Evolutionary conservation across 2,797 vertebrate genomes (phyloP).

Genomic region (Arctocebus calabarensis): DNA sequence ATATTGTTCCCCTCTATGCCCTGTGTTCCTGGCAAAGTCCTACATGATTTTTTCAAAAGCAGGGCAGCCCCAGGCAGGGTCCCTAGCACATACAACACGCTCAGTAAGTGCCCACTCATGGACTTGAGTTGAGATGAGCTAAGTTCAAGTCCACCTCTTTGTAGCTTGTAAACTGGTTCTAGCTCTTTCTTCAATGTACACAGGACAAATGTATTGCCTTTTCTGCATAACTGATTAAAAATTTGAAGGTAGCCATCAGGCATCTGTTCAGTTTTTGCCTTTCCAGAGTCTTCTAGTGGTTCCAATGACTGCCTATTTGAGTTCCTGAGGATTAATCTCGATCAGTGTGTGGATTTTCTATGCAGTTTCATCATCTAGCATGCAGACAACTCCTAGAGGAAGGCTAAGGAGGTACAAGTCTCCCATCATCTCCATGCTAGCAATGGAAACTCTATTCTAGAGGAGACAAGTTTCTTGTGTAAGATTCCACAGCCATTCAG

Average conservation of each 20-base stretch:
- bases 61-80: background rate
- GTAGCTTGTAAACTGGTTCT: background rate
- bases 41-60: background rate
- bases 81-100: rapidly evolving
- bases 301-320: background rate
- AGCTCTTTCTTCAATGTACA: background rate
- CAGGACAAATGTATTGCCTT: background rate
- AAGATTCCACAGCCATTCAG: too few species aligned
- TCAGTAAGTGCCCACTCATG: background rate
- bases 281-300: background rate
- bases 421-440: background rate
- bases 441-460: background rate
- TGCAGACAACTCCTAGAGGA: background rate
- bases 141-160: background rate
- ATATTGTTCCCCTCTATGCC: background rate
- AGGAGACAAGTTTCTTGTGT: background rate
- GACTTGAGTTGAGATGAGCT: background rate
- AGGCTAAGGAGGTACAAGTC: background rate
- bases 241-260: background rate
- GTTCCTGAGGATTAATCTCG: background rate
- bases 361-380: background rate
- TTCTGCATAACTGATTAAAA: background rate
- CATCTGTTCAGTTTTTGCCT: background rate
- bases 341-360: background rate
- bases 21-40: background rate